Evolutionary conservation across 2,888 invertebrate species (phyloP), one percentile per base, ranked within the genome.

Genomic region (Drosophila macrospina): DNA sequence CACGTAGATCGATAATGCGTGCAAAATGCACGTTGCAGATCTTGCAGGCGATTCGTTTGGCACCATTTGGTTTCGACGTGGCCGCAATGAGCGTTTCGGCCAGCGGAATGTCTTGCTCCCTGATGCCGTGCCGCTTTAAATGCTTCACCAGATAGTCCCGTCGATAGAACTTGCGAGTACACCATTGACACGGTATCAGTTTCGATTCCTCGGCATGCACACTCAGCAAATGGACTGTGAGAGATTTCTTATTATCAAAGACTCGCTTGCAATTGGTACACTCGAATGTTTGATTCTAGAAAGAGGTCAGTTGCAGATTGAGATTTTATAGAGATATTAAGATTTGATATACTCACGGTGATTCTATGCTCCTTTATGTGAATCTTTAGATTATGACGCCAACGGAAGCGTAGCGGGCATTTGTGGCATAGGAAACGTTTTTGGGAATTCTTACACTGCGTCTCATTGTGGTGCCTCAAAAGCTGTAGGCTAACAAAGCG

Each of bases 381-480:
- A 5, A 77, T 63, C 41, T 90, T 89, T 0, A 91, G 74, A 72
- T 92, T 92, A 20, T 89, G 86, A 32, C 90, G 88, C 92, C 92
- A 92, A 44, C 90, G 89, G 41, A 91, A 92, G 32, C 89, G 89
- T 24, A 89, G 60, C 0, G 90, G 89, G 62, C 92, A 92, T 48
- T 86, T 88, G 55, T 88, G 86, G 57, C 92, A 92, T 4, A 85
- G 75, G 32, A 88, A 90, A 1, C 89, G 82, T 55, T 92, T 92
- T 15, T 87, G 81, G 0, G 70, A 67, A 74, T 92, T 91, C 32
- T 90, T 86, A 63, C 92, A 93, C 55, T 92, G 91, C 79, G 91
- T 71, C 89, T 93, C 88, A 91, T 93, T 48, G 92, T 94, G 94
- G 4, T 93, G 93, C 1, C 93, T 90, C 5, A 94, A 92, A 13